phyloP scores from a whole-genome alignment of 2,797 vertebrate species.

The Sebastes minor region DNA sequence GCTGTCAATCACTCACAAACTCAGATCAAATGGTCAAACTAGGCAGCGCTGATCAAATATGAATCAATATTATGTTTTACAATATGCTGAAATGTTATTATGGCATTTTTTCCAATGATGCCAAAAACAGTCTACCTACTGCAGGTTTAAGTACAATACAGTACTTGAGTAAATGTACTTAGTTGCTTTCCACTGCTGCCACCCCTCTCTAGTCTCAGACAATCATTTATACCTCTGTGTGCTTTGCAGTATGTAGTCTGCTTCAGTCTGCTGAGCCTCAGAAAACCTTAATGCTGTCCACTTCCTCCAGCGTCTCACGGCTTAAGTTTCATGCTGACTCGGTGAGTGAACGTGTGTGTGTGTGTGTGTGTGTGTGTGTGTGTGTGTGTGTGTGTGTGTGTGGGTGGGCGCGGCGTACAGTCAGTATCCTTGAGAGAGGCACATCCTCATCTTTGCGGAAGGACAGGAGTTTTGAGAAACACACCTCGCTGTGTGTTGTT shows the following conservation, averaged over 20 bases:
- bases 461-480: conserved; percentile 55
- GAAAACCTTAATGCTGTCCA: conserved; percentile 62
- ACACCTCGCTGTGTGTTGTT: conserved; percentile 50
- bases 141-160: neutral
- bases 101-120: too few relatives aligned
- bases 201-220: neutral
- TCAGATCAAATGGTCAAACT: fast-evolving
- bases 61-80: too few relatives aligned
- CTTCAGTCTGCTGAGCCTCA: conserved; percentile 60
- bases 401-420: neutral
- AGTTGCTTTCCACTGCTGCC: neutral
- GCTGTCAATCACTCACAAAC: too few relatives aligned
- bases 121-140: too few relatives aligned
- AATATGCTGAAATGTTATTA: too few relatives aligned
- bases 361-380: neutral
- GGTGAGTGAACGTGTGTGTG: conserved; percentile 11
- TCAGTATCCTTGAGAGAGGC: conserved; percentile 59
- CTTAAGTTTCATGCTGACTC: conserved; percentile 78
- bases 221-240: conserved; percentile 26
- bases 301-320: conserved; percentile 69
- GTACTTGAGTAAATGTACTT: neutral
- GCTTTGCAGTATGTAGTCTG: conserved; percentile 17
- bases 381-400: conserved; percentile 12
- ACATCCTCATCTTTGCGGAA: conserved; percentile 65
- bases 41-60: too few relatives aligned